Evolutionary conservation across 2,888 invertebrate genomes (phyloP), one percentile per base, ranked within the genome.

Genomic region (Eristalinus aeneus): DNA sequence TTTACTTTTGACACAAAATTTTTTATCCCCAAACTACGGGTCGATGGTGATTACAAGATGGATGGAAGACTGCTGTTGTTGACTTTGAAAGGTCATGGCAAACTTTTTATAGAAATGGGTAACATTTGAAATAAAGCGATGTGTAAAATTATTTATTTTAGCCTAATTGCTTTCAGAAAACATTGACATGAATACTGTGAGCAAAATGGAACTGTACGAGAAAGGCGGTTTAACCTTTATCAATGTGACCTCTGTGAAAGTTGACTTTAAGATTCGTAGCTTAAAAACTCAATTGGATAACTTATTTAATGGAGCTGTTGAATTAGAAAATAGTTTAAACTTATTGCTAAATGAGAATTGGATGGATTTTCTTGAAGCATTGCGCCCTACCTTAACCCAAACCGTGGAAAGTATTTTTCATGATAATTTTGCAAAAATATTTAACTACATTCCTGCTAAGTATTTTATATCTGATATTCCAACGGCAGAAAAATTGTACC

Each of bases 31-130:
- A 94, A 94, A 90, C 93, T 96, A 89, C 93, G 95, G 88, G 94
- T 96, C 81, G 95, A 96, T 89, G 95, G 95, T 16, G 93, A 94
- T 10, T 96, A 96, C 89, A 94, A 95, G 89, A 93, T 96, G 88
- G 92, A 94, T 89, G 96, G 96, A 46, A 94, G 94, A 89, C 94
- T 96, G 89, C 91, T 96, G 74, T 92, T 96, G 8, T 94, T 96
- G 84, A 95, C 96, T 5, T 92, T 96, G 69, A 94, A 94, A 58
- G 96, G 96, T 22, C 93, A 94, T 72, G 96, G 96, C 12, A 91
- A 92, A 22, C 87, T 91, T 58, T 89, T 90, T 6, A 88, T 96
- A 89, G 95, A 96, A 90, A 94, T 96, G 81, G 94, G 96, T 96
- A 93, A 93, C 95, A 6, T 94, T 93, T 39, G 12, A 6, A 11